Percentiles rank a stretch among this genome's conserved stretches.
Conservation (phyloP, 2,888 invertebrate species). For the Drosophila paucipuncta region DNA sequence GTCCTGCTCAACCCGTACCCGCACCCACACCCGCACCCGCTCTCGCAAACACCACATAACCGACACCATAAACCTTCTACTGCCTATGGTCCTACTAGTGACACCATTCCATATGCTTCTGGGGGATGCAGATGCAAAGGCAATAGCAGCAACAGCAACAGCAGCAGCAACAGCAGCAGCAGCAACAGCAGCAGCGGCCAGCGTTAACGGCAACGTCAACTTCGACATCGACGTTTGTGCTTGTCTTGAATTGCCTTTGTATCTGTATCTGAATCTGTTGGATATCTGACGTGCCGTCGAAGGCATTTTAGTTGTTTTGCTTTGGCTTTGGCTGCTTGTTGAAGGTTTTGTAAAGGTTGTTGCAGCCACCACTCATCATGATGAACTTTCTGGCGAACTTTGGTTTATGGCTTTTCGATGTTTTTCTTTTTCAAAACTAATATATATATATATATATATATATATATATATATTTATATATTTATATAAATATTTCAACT, state of each 20-base stretch:
- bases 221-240: slow-evolving; percentile 22
- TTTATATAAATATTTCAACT: slow-evolving; percentile 64
- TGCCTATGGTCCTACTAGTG: slow-evolving; percentile 36
- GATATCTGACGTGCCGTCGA: slow-evolving; percentile 51
- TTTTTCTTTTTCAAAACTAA: slow-evolving; percentile 55
- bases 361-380: slow-evolving; percentile 63
- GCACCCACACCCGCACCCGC: not conserved
- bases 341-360: slow-evolving; percentile 53
- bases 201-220: slow-evolving; percentile 6
- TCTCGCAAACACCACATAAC: not conserved
- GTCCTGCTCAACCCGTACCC: slow-evolving; percentile 8
- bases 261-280: slow-evolving; percentile 54
- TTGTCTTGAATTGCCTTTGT: slow-evolving; percentile 41
- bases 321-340: slow-evolving; percentile 21
- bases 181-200: not conserved
- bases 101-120: slow-evolving; percentile 55
- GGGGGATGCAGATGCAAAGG: slow-evolving; percentile 37
- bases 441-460: slow-evolving; percentile 56
- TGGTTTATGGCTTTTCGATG: slow-evolving; percentile 66
- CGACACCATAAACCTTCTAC: slow-evolving; percentile 15
- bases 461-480: slow-evolving; percentile 48
- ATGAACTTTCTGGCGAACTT: slow-evolving; percentile 71
- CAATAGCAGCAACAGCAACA: slow-evolving; percentile 6
- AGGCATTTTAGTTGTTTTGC: slow-evolving; percentile 30
- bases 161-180: slow-evolving; percentile 4